A percentile compares a stretch with the other conserved stretches of the same genome.
These are phyloP conservation scores for Coecobrya sp. DNA, from an alignment of 2,888 invertebrate species.

Conservation along the genomic window DNA sequence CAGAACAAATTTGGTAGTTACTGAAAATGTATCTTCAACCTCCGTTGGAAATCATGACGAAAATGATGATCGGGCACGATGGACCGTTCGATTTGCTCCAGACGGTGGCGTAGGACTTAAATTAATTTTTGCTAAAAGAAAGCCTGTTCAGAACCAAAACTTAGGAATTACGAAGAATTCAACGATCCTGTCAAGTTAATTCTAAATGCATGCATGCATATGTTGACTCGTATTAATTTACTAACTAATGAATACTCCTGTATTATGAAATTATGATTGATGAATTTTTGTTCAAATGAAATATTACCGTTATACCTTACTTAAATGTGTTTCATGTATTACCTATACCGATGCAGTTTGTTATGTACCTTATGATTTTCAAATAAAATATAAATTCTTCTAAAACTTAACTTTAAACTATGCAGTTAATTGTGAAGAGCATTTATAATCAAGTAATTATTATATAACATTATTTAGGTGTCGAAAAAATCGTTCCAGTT, in stretches of 20 bases:
- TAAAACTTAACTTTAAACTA: no score
- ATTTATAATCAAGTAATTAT: no score
- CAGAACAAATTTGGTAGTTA: background rate
- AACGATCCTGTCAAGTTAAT: background rate
- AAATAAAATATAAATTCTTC: no score
- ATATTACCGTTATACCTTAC: no score
- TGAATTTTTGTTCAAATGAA: background rate
- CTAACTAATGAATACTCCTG: background rate
- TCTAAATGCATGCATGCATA: background rate
- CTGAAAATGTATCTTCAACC: background rate
- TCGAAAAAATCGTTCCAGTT: no score
- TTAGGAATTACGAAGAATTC: background rate
- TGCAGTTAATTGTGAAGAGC: no score
- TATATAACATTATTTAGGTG: no score
- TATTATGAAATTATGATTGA: background rate
- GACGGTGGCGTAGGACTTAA: background rate
- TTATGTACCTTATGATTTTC: no score
- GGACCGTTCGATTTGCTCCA: background rate
- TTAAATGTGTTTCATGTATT: no score
- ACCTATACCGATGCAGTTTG: no score
- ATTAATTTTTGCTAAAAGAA: conserved; percentile 10
- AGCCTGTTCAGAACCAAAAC: background rate
- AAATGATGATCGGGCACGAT: background rate
- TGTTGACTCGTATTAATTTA: background rate
- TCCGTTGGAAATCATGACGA: background rate